These are phyloP conservation scores for Polypterus senegalus DNA, from an alignment of 2,113 vertebrate genomes.

Conservation along the genomic window DNA sequence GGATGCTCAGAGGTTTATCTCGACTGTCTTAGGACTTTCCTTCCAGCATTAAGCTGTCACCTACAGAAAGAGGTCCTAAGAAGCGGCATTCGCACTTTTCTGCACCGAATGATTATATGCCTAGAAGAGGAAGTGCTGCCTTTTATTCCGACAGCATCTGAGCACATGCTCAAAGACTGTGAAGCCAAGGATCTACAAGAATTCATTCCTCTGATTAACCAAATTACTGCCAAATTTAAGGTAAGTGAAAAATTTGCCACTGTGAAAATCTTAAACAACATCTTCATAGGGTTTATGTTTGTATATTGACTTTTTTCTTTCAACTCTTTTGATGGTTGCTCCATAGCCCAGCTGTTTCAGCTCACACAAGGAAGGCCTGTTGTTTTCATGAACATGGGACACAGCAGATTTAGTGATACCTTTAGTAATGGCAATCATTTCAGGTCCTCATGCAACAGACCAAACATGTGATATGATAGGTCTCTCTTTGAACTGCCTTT, in stretches of 20 bases:
- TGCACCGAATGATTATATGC: constrained; percentile 98
- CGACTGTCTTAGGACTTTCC: constrained; percentile 83
- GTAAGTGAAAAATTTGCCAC: constrained; percentile 24
- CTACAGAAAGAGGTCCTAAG: constrained; percentile 77
- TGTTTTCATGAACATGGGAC: no score
- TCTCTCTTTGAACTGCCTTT: no score
- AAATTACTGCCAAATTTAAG: constrained; percentile 97
- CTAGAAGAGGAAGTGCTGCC: constrained; percentile 95
- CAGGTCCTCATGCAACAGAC: no score
- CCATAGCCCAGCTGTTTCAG: no score
- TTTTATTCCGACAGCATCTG: constrained; percentile 82
- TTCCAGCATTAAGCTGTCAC: constrained; percentile 87
- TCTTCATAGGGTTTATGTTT: no score
- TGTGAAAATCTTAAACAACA: no score
- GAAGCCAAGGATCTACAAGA: constrained; percentile 96
- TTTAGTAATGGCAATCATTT: no score
- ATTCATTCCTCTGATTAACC: constrained; percentile 96
- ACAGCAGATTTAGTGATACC: no score
- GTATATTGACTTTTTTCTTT: no score
- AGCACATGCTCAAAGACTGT: constrained; percentile 96
- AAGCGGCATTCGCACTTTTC: constrained; percentile 86
- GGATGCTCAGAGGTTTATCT: constrained; percentile 91
- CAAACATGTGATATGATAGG: no score
- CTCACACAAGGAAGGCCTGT: no score
- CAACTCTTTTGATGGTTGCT: no score